Base-by-base conservation (phyloP, 2,113 vertebrate species). In the Echinops telfairi region DNA sequence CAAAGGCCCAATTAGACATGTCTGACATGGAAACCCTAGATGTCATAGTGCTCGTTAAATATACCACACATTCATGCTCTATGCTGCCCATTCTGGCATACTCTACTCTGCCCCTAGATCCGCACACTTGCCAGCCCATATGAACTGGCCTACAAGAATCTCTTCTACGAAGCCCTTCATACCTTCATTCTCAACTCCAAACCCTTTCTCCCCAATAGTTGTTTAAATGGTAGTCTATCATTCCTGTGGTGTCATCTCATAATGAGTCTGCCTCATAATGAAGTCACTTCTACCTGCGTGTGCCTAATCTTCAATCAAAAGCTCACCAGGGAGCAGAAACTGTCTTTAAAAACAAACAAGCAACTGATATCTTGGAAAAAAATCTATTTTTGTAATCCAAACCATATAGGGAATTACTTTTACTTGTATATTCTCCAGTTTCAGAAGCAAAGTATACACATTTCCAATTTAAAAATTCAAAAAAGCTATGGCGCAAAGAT, bases 31-130 rank as follows among this genome's bases (percentile, higher is more conserved):
- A 60, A 47, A 78, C n/a, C 47, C 53, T 83, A 73, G 66, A 27
- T 84, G 92, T 60, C 23, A 58, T 38, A 64, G 20, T n/a, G 22
- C 20, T 92, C 29, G 86, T 90, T 73, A 71, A 83, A 70, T 8
- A 36, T 22, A 2, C 15, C 38, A 40, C 47, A n/a, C 4, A 4
- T 3, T 33, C 25, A 17, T 33, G 36, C n/a, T 71, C 36, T 79
- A 1, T 22, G 9, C 92, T 88, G 47, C 76, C 57, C 8, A 80
- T 77, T 9, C 53, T 57, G 4, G 38, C 64, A 0, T 36, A 20
- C 9, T 71, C 33, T 66, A 53, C 27, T 11, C 11, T 19, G 0
- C 5, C 57, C 29, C 15, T 2, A 71, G 17, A 71, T 80, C 25
- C 38, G 60, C 66, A n/a, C 27, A 29, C 25, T 8, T 33, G 6